phyloP scores from a whole-genome alignment of 2,797 vertebrate species.

The Bradypodion ventrale region DNA sequence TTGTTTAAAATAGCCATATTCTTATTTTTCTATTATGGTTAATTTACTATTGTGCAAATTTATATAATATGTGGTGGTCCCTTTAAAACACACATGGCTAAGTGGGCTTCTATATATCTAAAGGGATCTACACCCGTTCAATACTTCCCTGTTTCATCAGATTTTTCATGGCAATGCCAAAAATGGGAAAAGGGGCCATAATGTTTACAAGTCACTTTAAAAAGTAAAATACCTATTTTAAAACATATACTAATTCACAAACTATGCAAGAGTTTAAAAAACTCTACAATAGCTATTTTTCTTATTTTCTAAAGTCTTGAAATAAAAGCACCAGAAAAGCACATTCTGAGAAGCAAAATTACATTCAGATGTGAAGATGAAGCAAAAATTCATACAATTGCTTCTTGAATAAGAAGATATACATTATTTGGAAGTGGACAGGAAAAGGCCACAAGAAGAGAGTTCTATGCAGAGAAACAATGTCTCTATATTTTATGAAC shows the following conservation, averaged over 20 bases:
- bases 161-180: conserved; percentile 16
- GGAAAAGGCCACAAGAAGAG: conserved; percentile 41
- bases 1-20: conserved; percentile 6
- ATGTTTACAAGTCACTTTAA: neutral
- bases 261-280: conserved; percentile 32
- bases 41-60: conserved; percentile 17
- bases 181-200: conserved; percentile 11
- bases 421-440: conserved; percentile 52
- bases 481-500: conserved; percentile 64
- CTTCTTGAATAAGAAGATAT: conserved; percentile 61
- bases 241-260: conserved; percentile 49
- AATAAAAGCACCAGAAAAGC: conserved; percentile 27
- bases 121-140: conserved; percentile 17
- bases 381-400: conserved; percentile 46
- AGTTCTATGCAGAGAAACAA: conserved; percentile 65
- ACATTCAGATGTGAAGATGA: conserved; percentile 48
- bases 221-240: conserved; percentile 15
- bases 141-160: conserved; percentile 31
- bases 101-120: conserved; percentile 35
- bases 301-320: conserved; percentile 40
- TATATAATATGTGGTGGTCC: conserved; percentile 23
- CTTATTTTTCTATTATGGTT: neutral
- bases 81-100: conserved; percentile 48
- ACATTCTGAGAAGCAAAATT: conserved; percentile 53
- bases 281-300: conserved; percentile 36